Evolutionary conservation across 2,797 vertebrate genomes (phyloP), one percentile per base, ranked within the genome.

Genomic region (Menidia menidia): DNA sequence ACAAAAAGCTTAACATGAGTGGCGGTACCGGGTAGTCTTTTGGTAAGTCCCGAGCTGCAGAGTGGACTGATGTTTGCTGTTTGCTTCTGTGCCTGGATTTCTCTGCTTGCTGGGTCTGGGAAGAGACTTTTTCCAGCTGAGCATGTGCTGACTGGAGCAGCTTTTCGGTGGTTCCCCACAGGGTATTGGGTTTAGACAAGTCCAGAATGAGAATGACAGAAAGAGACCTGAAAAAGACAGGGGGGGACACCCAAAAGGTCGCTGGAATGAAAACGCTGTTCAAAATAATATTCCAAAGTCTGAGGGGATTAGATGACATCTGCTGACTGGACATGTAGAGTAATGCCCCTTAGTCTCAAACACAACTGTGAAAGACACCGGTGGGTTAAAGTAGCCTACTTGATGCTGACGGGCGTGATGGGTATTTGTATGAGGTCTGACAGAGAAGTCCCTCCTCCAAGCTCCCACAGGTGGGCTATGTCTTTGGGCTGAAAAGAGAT

Each of bases 391-490:
- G 19, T 45, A 13, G 76, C 90, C 81, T 75, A 98, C 98, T 93
- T 89, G 83, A 97, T 64, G 58, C 89, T 95, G 61, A 89, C 86
- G 73, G 87, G 82, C 42, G 94, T 96, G 75, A 98, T 94, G 19
- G 97, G 96, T 80, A 98, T 94, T 83, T 92, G 94, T 75, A 96
- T 93, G 60, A 99, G 94, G 81, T 98, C 97, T 86, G 95, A 88
- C 60, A 99, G 90, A 3, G 95, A 98, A 1, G 93, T 96, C 66
- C 98, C 98, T 80, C 97, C 96, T 76, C 97, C 98, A 59, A 99
- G 90, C 84, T 99, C 98, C 98, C 97, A 99, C 75, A 99, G 92
- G 80, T 99, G 96, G 81, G 96, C 96, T 68, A 97, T 91, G 82
- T 98, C 95, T 92, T 98, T 99, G 57, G 96, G 96, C 97, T 99